Conservation (phyloP, 2,113 vertebrate species). For the Thryonomys swinderianus region DNA sequence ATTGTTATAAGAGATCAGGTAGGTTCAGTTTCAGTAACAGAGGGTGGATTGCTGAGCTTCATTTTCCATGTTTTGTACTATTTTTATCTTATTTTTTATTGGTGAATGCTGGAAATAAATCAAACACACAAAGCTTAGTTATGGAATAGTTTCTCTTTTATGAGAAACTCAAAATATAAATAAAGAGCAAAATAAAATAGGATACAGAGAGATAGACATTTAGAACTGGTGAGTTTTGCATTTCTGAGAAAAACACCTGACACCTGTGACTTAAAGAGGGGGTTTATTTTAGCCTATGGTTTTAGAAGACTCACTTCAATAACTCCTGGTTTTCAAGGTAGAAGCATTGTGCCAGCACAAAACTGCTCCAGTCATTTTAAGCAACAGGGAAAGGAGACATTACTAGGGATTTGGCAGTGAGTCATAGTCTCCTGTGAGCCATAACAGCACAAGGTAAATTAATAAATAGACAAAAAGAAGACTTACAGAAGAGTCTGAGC, state of each 20-base stretch:
- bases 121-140: too few relatives aligned
- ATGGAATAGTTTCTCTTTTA: not conserved
- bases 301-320: not conserved
- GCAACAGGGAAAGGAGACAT: too few relatives aligned
- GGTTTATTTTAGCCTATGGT: not conserved
- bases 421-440: too few relatives aligned
- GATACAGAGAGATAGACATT: not conserved
- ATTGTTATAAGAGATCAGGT: slow-evolving; percentile 53
- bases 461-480: too few relatives aligned
- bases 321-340: not conserved
- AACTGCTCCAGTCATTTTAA: not conserved
- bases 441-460: too few relatives aligned
- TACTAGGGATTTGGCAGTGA: too few relatives aligned
- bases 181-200: not conserved
- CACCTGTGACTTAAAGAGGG: not conserved
- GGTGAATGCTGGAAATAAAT: not conserved
- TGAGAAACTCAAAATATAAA: not conserved
- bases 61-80: not conserved
- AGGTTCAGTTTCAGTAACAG: slow-evolving; percentile 40
- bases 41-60: not conserved
- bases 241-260: not conserved
- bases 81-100: not conserved
- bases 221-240: not conserved
- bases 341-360: not conserved
- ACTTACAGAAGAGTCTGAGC: too few relatives aligned